Base-by-base conservation (phyloP, 2,113 vertebrate genomes). In the Martes martes region DNA sequence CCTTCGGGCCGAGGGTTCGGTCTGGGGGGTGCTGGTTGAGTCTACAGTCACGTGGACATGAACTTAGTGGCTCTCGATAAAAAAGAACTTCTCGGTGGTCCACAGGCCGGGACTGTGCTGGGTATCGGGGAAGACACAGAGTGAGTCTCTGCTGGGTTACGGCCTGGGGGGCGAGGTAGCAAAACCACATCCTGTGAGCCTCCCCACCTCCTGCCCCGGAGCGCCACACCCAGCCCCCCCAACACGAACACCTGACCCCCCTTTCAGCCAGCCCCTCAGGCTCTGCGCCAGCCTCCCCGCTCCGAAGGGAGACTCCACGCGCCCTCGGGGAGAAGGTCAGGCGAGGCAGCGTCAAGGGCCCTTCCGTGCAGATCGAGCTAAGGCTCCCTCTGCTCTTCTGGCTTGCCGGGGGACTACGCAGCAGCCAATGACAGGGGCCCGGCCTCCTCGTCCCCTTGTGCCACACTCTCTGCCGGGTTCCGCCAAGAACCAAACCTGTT, bases 111-210 rank as follows among this genome's bases (percentile, higher is more conserved):
- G 52, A 10, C 24, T 4, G 71, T 13, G 45, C 69, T 11, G 71
- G 42, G 8, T 10, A 8, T 8, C 11, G 8, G 10, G n/a, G 19
- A 39, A 33, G 23, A 67, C 28, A 14, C 2, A 11, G 63, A 28
- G 26, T 28, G 28, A 21, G 50, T 45, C 18, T 82, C 23, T 36
- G 69, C 59, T 1, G 0, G 18, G 23, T 31, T 59, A 11, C 47
- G 26, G 9, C 36, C 11, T 0, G 11, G 15, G 7, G 52, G 3
- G 0, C 2, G 28, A 23, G 57, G 57, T 1, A n/a, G 59, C 2
- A 10, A 57, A 2, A 33, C 23, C 76, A 36, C 39, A 1, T 18
- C 2, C 31, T 1, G 52, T 14, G 14, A 11, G 47, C 16, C 57
- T 28, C 50, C 33, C 42, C 4, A 13, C 55, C 42, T 36, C 47